Evolutionary conservation across 2,113 vertebrate species (phyloP).

Genomic region (Pelecanoides urinatrix): DNA sequence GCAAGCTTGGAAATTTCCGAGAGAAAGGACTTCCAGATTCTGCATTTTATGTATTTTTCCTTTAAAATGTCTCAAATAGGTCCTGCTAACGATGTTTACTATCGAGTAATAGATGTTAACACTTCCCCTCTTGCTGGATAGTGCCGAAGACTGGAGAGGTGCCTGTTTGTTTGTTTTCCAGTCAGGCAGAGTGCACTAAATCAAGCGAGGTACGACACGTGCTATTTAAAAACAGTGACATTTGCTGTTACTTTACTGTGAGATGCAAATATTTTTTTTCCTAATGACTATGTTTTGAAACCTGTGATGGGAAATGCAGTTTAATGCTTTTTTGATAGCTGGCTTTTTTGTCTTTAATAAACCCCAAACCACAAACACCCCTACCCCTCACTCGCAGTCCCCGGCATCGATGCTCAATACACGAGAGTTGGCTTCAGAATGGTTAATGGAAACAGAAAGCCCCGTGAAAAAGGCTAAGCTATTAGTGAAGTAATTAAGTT

Average conservation of each 20-base stretch:
- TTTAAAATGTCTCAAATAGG: neutral
- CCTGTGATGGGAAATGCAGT: neutral
- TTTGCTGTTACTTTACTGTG: neutral
- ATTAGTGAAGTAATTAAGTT: conserved; percentile 39
- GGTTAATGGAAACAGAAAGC: neutral
- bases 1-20: rapidly evolving
- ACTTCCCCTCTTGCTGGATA: neutral
- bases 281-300: neutral
- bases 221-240: neutral
- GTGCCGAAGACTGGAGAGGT: neutral
- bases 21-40: neutral
- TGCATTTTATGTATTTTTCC: neutral
- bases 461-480: neutral
- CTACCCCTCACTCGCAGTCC: neutral
- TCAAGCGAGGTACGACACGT: rapidly evolving
- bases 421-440: neutral
- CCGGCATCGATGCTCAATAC: neutral
- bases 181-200: rapidly evolving
- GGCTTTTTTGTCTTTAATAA: neutral
- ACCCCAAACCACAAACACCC: neutral
- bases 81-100: neutral
- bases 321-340: neutral
- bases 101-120: neutral
- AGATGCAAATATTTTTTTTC: neutral
- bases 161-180: neutral